Conservation (phyloP, 1,140 invertebrate species). For the Coenobita brevimanus region DNA sequence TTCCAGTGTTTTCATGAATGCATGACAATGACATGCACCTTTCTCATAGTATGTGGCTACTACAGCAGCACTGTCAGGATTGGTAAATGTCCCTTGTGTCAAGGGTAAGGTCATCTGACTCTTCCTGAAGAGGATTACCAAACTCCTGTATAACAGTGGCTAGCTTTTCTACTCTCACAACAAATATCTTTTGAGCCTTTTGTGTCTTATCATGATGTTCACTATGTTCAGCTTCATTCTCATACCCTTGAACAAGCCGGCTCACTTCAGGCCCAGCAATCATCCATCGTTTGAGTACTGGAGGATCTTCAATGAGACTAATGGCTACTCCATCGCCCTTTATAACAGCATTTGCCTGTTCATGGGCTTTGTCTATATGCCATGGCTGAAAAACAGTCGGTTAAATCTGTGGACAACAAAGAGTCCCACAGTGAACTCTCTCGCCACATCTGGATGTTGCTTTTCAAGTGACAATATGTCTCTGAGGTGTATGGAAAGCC, state of each 20-base stretch:
- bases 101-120: no score
- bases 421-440: neutral
- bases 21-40: no score
- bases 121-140: no score
- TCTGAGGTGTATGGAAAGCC: conserved; percentile 2
- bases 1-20: no score
- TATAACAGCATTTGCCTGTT: conserved; percentile 3
- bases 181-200: neutral
- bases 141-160: no score
- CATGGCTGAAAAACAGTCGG: neutral
- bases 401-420: neutral
- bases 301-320: neutral
- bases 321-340: neutral
- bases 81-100: no score
- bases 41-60: no score
- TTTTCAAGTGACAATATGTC: neutral
- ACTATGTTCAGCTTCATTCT: neutral
- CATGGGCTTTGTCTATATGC: conserved; percentile 6
- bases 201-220: neutral
- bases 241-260: neutral
- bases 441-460: neutral
- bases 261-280: neutral
- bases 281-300: neutral
- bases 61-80: no score
- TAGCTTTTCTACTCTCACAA: no score